Percentiles rank a stretch among this genome's conserved stretches.
These are phyloP conservation scores for Ophraella communa DNA, from an alignment of 2,888 invertebrate species.

Conservation along the genomic window DNA sequence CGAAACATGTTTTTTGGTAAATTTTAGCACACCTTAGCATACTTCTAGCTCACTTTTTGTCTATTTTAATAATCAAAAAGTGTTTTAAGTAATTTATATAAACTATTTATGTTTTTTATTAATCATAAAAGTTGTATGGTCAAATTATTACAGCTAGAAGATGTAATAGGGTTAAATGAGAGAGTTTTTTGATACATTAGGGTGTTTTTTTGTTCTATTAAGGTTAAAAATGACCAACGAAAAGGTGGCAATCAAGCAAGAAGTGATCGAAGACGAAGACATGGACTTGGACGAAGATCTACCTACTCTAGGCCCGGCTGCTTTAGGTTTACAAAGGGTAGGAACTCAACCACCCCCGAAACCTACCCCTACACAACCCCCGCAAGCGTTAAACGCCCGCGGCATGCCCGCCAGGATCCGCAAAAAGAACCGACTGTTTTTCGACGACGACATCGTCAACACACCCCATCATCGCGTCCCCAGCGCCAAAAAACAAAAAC, in stretches of 20 bases:
- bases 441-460: slow-evolving; percentile 87
- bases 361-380: slow-evolving; percentile 72
- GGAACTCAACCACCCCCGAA: slow-evolving; percentile 78
- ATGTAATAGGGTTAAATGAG: too few species aligned
- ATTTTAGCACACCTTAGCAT: too few species aligned
- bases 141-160: too few species aligned
- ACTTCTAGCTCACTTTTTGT: too few species aligned
- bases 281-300: slow-evolving; percentile 66
- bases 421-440: slow-evolving; percentile 85
- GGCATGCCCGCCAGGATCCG: slow-evolving; percentile 91
- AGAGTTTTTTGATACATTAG: not conserved
- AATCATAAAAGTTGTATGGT: too few species aligned
- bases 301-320: slow-evolving; percentile 79
- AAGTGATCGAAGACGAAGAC: slow-evolving; percentile 61
- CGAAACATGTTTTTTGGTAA: too few species aligned
- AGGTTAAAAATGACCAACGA: slow-evolving; percentile 55
- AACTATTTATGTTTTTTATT: too few species aligned
- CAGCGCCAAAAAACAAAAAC: slow-evolving; percentile 72
- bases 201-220: too few species aligned
- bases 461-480: slow-evolving; percentile 77
- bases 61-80: too few species aligned
- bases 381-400: slow-evolving; percentile 82
- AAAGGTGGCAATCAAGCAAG: slow-evolving; percentile 61
- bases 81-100: too few species aligned
- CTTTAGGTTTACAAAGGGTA: slow-evolving; percentile 80